Evolutionary conservation across 2,888 invertebrate genomes (phyloP), one percentile per base, ranked within the genome.

Genomic region (Thysanoteuthis rhombus): DNA sequence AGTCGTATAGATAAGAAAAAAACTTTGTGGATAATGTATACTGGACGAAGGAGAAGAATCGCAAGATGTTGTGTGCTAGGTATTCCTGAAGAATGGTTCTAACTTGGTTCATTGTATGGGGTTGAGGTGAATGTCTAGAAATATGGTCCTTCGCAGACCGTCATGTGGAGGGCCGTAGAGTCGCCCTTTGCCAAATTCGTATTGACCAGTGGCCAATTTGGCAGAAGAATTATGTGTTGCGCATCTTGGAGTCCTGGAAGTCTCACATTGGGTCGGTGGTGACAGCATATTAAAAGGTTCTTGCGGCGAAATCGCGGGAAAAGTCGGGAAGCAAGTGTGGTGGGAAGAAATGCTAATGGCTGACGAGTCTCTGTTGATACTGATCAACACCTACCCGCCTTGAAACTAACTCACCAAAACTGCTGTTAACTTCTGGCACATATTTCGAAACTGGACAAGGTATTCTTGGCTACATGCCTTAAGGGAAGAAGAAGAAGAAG

Each of bases 131-230:
- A n/a, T 3, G 10, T 75, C n/a, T 75, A 32, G 75, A n/a, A 75
- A 75, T 32, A 75, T 75, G 12, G n/a, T n/a, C 75, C 32, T 75
- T 75, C n/a, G n/a, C 75, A n/a, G 16, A 75, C n/a, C 32, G 10
- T 75, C n/a, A 75, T 12, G 75, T 75, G 75, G 75, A 75, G 75
- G 75, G 75, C 75, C n/a, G n/a, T 75, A 12, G 75, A 75, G 75
- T 75, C n/a, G n/a, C n/a, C 32, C n/a, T n/a, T 75, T 75, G 75
- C 75, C 75, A 75, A 75, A 75, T 75, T 75, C n/a, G n/a, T 75
- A n/a, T 75, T 75, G 75, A 75, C 75, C n/a, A 75, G n/a, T 75
- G 75, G 75, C 75, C 75, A 75, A 75, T 75, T 75, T 75, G 75
- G 75, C 75, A 75, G 75, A 75, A 3, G 75, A 75, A 75, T 75